Percentiles rank a stretch among this genome's conserved stretches.
phyloP scores from a whole-genome alignment of 2,113 vertebrate genomes.

The Indicator indicator region DNA sequence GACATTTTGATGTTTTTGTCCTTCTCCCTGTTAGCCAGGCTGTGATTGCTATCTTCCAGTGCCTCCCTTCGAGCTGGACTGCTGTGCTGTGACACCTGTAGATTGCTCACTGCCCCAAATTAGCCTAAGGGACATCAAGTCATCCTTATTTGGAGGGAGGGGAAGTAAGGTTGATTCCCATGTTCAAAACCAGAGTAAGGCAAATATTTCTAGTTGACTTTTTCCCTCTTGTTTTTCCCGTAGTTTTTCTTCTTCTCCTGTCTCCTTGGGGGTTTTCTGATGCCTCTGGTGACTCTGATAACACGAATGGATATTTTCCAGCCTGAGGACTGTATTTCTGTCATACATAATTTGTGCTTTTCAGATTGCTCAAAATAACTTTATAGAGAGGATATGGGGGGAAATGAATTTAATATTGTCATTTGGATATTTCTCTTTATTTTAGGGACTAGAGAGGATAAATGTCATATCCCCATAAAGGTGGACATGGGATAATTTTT shows the following conservation, averaged over 20 bases:
- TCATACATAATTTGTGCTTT: background rate
- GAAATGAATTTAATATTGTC: constrained; percentile 5
- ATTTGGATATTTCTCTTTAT: background rate
- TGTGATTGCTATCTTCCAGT: background rate
- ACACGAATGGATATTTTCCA: background rate
- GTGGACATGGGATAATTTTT: accelerated
- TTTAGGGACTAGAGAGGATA: background rate
- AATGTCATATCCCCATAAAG: background rate
- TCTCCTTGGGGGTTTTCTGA: background rate
- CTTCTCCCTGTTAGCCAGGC: background rate
- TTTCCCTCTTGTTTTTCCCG: background rate
- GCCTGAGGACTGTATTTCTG: background rate
- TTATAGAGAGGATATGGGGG: background rate
- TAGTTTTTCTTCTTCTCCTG: background rate
- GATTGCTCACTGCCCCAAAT: background rate
- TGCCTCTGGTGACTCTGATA: background rate
- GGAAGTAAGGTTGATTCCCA: background rate
- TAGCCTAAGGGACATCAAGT: background rate
- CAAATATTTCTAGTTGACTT: background rate
- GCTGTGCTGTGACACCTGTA: background rate
- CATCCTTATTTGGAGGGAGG: background rate
- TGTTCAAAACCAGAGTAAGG: background rate
- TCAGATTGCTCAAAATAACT: background rate
- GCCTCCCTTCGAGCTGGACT: background rate
- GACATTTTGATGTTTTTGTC: background rate